A percentile compares a stretch with the other conserved stretches of the same genome.
Evolutionary conservation across 1,140 invertebrate species (phyloP).

Genomic region (Trigoniulus corallinus): DNA sequence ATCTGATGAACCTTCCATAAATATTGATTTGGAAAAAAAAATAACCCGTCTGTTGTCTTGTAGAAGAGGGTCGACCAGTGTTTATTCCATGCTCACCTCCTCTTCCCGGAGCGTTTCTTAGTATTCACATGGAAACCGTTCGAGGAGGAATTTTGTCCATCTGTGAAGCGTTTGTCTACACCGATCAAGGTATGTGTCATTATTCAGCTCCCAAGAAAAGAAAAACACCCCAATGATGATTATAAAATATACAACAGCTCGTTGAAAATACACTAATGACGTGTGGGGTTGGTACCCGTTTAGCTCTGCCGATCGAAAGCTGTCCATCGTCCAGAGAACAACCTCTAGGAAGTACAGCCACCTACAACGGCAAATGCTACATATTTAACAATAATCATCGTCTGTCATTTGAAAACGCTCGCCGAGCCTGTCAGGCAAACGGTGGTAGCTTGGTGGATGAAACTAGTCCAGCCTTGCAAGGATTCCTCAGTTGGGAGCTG

Average conservation of each 20-base stretch:
- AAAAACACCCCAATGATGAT: not conserved
- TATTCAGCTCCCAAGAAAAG: not conserved
- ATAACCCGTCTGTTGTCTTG: constrained; percentile 23
- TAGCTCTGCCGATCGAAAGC: constrained; percentile 74
- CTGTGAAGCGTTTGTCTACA: constrained; percentile 91
- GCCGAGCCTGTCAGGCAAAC: constrained; percentile 58
- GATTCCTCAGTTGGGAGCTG: constrained; percentile 84
- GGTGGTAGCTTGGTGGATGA: constrained; percentile 76
- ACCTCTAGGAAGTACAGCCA: constrained; percentile 75
- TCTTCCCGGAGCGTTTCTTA: constrained; percentile 87
- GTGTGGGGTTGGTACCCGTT: no score
- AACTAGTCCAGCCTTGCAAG: constrained; percentile 82
- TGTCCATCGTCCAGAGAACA: constrained; percentile 85
- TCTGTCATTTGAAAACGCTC: constrained; percentile 56
- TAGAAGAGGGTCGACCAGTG: constrained; percentile 77
- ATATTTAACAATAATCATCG: constrained; percentile 85
- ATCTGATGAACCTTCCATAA: no score
- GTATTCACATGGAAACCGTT: constrained; percentile 64
- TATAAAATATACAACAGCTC: constrained; percentile 2
- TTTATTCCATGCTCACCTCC: constrained; percentile 86
- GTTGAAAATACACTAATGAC: no score
- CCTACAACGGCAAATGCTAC: constrained; percentile 91
- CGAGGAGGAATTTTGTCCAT: constrained; percentile 58
- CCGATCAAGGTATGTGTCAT: constrained; percentile 47
- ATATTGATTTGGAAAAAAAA: not conserved